Base-by-base conservation (phyloP, 1,140 invertebrate species). In the Littorina saxatilis region DNA sequence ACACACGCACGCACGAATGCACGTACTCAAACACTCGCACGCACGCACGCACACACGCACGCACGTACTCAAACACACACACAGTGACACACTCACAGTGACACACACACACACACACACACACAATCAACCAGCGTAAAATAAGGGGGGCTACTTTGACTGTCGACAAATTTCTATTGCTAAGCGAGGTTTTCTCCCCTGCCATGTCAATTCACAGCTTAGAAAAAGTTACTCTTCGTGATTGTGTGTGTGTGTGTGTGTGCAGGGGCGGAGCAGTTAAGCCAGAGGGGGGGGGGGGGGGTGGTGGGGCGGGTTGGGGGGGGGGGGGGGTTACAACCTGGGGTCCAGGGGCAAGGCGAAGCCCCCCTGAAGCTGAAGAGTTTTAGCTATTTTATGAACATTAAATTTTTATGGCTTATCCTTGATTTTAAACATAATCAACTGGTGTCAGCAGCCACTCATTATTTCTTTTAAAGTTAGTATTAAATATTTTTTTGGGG, bases 41-140 rank as follows among this genome's bases (percentile, higher is more conserved):
- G 61, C 61, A 32, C 61, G 27, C 61, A 32, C 61, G 15, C 61
- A 32, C 61, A 4, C 61, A 32, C 61, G 61, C 61, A 15, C 61
- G 27, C 61, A 63, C 61, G 27, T 29, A 63, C 61, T 13, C n/a
- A 63, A 5, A 47, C 43, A 47, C 43, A 47, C 43, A 29, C 5
- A 27, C 55, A 58, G 3, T 4, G 4, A 23, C 13, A 63, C 61
- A 32, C 61, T 32, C 61, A 32, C 61, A 63, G 27, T 9, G 1
- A 63, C 61, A 32, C n/a, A 63, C 61, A 32, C 61, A 29, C 61
- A 32, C 61, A 63, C 61, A 32, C 61, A 63, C 61, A 32, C 61
- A 63, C 61, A 32, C 61, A 63, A n/a, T 32, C 61, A 63, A 1
- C 13, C 61, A 63, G 9, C 13, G 27, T 23, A 15, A 17, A 9